A percentile compares a stretch with the other conserved stretches of the same genome.
Evolutionary conservation across 2,113 vertebrate species (phyloP).

Genomic region (Poeciliopsis turrubarensis): DNA sequence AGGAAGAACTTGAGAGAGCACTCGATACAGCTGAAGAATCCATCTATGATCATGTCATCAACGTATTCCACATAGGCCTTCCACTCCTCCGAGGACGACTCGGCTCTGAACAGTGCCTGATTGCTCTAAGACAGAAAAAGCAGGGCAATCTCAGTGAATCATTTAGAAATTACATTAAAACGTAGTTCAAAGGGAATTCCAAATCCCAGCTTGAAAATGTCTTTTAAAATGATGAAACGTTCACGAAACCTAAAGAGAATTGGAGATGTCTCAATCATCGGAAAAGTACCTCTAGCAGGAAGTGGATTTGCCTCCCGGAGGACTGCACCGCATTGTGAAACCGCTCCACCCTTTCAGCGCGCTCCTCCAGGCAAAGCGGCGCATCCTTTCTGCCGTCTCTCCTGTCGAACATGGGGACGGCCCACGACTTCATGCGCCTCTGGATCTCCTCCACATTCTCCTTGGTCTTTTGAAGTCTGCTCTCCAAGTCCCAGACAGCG

Average conservation of each 20-base stretch:
- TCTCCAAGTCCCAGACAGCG: slow-evolving; percentile 83
- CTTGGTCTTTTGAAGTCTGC: slow-evolving; percentile 84
- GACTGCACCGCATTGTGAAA: slow-evolving; percentile 79
- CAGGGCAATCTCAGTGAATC: not conserved
- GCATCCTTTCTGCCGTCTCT: slow-evolving; percentile 87
- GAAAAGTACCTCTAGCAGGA: slow-evolving; percentile 82
- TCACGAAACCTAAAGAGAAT: slow-evolving; percentile 1
- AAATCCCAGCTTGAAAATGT: not conserved
- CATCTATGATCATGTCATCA: slow-evolving; percentile 89
- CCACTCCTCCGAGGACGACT: slow-evolving; percentile 83
- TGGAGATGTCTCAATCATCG: not conserved
- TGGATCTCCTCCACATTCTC: slow-evolving; percentile 88
- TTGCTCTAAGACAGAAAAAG: slow-evolving; percentile 82
- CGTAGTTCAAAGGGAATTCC: slow-evolving; percentile 1
- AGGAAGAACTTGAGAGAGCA: slow-evolving; percentile 89
- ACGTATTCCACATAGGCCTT: slow-evolving; percentile 87
- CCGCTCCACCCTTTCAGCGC: slow-evolving; percentile 77
- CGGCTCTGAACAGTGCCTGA: slow-evolving; percentile 81
- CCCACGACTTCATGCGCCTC: slow-evolving; percentile 83
- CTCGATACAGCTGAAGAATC: slow-evolving; percentile 87
- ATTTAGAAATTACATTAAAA: not conserved
- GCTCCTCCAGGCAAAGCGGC: slow-evolving; percentile 86
- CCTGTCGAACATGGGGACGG: slow-evolving; percentile 84
- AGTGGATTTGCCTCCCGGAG: slow-evolving; percentile 86
- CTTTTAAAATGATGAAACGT: slow-evolving; percentile 14